Percentiles rank a stretch among this genome's conserved stretches.
Conservation (phyloP, 2,888 invertebrate species). For the Athalia rosae region DNA sequence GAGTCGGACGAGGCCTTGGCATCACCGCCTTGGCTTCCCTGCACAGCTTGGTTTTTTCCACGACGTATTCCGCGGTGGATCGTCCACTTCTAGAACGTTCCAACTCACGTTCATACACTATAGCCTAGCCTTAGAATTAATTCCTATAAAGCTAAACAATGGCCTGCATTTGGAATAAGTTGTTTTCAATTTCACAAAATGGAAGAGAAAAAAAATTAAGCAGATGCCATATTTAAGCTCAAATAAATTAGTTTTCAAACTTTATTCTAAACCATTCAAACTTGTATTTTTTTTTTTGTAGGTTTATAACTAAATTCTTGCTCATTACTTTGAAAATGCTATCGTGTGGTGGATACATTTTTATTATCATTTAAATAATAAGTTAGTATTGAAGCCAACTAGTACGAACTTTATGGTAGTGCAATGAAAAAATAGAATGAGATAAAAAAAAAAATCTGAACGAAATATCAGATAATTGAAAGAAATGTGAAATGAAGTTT, state of each 20-base stretch:
- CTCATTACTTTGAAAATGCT: constrained; percentile 22
- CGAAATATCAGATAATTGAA: not conserved
- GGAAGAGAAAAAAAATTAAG: not conserved
- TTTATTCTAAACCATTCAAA: not conserved
- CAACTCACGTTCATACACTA: constrained; percentile 67
- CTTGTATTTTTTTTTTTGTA: not conserved
- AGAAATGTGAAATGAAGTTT: not conserved
- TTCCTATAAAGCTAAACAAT: constrained; percentile 25
- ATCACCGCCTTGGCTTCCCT: constrained; percentile 72
- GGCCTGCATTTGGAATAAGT: constrained; percentile 7
- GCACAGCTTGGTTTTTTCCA: constrained; percentile 75
- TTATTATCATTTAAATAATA: constrained; percentile 27
- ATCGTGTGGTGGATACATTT: constrained; percentile 45
- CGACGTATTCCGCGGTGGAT: constrained; percentile 87
- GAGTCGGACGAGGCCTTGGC: constrained; percentile 72
- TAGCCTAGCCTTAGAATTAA: constrained; percentile 43
- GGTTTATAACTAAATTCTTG: constrained; percentile 1
- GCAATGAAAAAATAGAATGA: constrained; percentile 5
- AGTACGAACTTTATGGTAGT: constrained; percentile 5
- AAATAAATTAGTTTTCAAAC: not conserved
- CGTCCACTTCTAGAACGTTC: constrained; percentile 85
- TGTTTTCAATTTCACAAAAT: not conserved
- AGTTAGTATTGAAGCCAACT: constrained; percentile 10
- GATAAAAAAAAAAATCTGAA: constrained; percentile 20
- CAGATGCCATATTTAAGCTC: not conserved